Conservation (phyloP, 2,888 invertebrate genomes). For the Machimus atricapillus region DNA sequence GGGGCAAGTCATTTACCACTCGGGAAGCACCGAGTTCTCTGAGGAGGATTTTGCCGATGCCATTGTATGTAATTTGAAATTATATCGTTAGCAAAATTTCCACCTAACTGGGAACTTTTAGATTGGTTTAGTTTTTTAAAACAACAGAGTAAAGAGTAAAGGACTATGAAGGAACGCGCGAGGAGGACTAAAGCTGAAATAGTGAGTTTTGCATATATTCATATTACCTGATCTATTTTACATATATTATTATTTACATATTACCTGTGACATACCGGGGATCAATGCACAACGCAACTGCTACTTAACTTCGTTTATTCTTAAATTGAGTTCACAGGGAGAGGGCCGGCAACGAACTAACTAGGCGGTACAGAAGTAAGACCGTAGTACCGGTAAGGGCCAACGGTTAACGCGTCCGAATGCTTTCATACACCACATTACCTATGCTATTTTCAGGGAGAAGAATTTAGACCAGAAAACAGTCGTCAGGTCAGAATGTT, state of each 20-base stretch:
- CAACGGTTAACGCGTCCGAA: too few species aligned
- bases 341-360: too few species aligned
- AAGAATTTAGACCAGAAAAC: conserved; percentile 63
- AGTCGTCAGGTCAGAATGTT: conserved; percentile 64
- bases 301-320: too few species aligned
- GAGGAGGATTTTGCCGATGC: conserved; percentile 55
- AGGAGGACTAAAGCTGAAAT: conserved; percentile 54
- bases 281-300: too few species aligned
- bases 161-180: conserved; percentile 58
- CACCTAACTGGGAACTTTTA: conserved; percentile 21
- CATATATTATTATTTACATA: too few species aligned
- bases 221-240: neutral
- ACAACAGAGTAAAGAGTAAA: conserved; percentile 51
- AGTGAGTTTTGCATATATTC: conserved; percentile 43
- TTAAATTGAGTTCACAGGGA: too few species aligned
- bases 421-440: too few species aligned
- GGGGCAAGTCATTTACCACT: conserved; percentile 53
- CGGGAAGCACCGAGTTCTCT: conserved; percentile 53
- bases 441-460: conserved; percentile 50
- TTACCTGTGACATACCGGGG: too few species aligned
- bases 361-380: too few species aligned
- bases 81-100: neutral
- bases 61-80: conserved; percentile 53
- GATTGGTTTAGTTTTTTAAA: conserved; percentile 50
- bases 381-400: too few species aligned